phyloP scores from a whole-genome alignment of 2,797 vertebrate genomes.

The Propithecus deckenii region DNA sequence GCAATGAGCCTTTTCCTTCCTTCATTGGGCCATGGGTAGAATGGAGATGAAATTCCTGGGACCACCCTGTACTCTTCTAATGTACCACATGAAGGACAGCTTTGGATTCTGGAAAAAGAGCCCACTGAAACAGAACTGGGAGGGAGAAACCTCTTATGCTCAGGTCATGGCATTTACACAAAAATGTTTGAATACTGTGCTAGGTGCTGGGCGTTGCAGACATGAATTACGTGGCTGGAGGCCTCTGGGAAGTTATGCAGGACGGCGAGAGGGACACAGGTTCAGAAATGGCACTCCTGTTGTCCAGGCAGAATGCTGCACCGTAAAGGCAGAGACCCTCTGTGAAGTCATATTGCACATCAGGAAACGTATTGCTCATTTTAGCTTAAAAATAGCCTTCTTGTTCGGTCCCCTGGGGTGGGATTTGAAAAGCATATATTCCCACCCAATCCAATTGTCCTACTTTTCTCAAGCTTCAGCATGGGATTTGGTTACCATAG shows the following conservation, averaged over 20 bases:
- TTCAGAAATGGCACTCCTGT: neutral
- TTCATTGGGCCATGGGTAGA: neutral
- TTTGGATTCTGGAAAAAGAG: neutral
- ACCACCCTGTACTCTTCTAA: neutral
- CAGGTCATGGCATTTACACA: neutral
- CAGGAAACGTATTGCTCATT: neutral
- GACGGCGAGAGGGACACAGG: neutral
- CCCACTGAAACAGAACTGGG: neutral
- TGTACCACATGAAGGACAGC: neutral
- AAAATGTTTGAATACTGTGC: neutral
- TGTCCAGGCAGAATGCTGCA: neutral
- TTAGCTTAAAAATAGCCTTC: constrained; percentile 26
- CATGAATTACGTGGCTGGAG: neutral
- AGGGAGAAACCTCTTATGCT: neutral
- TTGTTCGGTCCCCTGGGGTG: neutral
- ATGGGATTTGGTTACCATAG: neutral
- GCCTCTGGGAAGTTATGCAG: neutral
- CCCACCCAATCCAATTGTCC: neutral
- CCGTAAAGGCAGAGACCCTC: neutral
- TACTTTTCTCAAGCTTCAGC: neutral
- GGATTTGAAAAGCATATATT: neutral
- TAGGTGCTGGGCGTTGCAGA: neutral
- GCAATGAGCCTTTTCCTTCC: neutral
- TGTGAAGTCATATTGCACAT: neutral
- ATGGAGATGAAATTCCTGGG: neutral